Conservation (phyloP, 2,113 vertebrate genomes). For the Podarcis raffonei region DNA sequence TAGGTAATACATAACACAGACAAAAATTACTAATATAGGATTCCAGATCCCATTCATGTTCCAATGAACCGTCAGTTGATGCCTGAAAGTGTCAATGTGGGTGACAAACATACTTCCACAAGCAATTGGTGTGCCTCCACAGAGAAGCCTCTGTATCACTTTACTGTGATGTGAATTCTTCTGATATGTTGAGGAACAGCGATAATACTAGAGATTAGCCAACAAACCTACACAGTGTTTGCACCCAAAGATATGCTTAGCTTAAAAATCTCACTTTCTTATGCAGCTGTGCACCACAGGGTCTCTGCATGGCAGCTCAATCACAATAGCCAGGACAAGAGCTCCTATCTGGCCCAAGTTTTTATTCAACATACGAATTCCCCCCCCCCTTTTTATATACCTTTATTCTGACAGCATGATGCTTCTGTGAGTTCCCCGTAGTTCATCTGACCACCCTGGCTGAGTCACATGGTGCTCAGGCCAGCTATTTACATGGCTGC, state of each 20-base stretch:
- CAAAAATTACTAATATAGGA: too few species aligned
- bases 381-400: background rate
- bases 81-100: too few species aligned
- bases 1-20: too few species aligned
- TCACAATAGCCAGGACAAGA: background rate
- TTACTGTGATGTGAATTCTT: too few species aligned
- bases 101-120: too few species aligned
- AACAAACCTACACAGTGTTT: background rate
- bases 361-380: background rate
- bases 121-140: too few species aligned
- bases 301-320: background rate
- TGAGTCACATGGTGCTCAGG: background rate
- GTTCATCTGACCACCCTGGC: background rate
- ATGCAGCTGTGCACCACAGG: background rate
- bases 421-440: background rate
- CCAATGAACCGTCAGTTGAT: too few species aligned
- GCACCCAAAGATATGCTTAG: background rate
- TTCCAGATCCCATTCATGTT: too few species aligned
- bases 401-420: background rate
- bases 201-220: background rate
- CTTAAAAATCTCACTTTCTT: background rate
- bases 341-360: background rate
- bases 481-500: background rate
- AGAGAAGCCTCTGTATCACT: too few species aligned
- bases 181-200: too few species aligned